These are phyloP conservation scores for Fundulus diaphanus DNA, from an alignment of 2,797 vertebrate species.

Conservation along the genomic window DNA sequence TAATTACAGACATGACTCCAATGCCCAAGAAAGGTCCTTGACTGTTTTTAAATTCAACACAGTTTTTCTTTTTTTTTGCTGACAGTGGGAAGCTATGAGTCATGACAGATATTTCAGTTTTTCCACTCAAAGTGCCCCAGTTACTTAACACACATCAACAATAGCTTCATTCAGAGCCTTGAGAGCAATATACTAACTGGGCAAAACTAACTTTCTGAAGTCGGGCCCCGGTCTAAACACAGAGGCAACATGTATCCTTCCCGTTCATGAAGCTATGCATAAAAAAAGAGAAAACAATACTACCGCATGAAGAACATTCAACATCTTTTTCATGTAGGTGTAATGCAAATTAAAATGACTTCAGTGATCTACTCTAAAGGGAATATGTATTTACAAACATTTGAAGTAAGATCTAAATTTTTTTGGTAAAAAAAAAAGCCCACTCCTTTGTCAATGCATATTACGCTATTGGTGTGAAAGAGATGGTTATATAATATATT, in stretches of 20 bases:
- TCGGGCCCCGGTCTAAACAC: neutral
- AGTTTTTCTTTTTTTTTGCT: neutral
- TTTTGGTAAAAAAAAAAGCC: neutral
- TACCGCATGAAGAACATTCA: neutral
- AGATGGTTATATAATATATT: slow-evolving; percentile 36
- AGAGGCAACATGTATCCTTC: neutral
- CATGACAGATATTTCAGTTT: slow-evolving; percentile 1
- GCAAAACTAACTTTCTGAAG: neutral
- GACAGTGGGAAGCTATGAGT: neutral
- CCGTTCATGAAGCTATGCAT: neutral
- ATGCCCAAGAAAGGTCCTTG: neutral
- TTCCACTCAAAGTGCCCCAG: neutral
- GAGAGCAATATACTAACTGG: neutral
- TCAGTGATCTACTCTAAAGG: neutral
- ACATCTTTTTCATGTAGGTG: neutral
- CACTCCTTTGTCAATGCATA: neutral
- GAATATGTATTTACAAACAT: neutral
- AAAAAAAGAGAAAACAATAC: neutral
- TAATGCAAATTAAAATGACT: neutral
- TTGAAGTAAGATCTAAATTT: neutral
- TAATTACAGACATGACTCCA: neutral
- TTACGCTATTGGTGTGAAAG: neutral
- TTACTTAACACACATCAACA: slow-evolving; percentile 10
- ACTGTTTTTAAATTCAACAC: neutral
- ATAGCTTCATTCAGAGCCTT: slow-evolving; percentile 13